Evolutionary conservation across 2,888 invertebrate species (phyloP).

Genomic region (Barypeithes pellucidus): DNA sequence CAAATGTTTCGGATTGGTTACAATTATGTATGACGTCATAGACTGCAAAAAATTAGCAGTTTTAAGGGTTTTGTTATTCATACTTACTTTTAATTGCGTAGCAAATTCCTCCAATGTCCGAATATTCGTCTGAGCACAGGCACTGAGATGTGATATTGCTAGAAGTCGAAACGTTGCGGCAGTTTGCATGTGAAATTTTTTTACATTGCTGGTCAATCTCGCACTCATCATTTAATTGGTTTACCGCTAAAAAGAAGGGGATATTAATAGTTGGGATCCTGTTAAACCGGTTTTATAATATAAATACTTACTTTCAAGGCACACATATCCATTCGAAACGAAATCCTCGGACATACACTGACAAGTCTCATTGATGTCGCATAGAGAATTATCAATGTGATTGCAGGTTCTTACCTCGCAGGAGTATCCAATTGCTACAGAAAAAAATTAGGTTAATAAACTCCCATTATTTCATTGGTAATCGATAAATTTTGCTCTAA

Average conservation of each 20-base stretch:
- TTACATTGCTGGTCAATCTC: constrained; percentile 57
- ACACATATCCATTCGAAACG: constrained; percentile 49
- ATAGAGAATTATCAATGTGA: constrained; percentile 54
- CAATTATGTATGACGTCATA: not conserved
- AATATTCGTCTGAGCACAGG: constrained; percentile 35
- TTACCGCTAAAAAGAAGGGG: constrained; percentile 41
- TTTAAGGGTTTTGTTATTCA: not conserved
- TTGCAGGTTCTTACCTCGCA: constrained; percentile 54
- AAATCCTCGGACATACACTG: constrained; percentile 46
- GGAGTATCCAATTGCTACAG: constrained; percentile 56
- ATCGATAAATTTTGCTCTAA: too few species aligned
- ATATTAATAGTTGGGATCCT: too few species aligned
- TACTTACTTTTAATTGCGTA: constrained; percentile 41
- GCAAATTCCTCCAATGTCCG: constrained; percentile 36
- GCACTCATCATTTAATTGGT: constrained; percentile 55
- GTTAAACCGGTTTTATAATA: not conserved
- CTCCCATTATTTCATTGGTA: too few species aligned
- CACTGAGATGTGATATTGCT: constrained; percentile 26
- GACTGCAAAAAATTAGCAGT: not conserved
- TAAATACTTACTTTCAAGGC: constrained; percentile 54
- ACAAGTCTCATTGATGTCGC: constrained; percentile 51
- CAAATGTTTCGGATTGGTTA: not conserved
- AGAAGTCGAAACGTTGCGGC: constrained; percentile 24
- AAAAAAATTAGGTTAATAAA: too few species aligned
- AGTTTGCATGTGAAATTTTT: constrained; percentile 52